Conservation (phyloP, 2,113 vertebrate genomes). For the Phylloscopus whistleri region DNA sequence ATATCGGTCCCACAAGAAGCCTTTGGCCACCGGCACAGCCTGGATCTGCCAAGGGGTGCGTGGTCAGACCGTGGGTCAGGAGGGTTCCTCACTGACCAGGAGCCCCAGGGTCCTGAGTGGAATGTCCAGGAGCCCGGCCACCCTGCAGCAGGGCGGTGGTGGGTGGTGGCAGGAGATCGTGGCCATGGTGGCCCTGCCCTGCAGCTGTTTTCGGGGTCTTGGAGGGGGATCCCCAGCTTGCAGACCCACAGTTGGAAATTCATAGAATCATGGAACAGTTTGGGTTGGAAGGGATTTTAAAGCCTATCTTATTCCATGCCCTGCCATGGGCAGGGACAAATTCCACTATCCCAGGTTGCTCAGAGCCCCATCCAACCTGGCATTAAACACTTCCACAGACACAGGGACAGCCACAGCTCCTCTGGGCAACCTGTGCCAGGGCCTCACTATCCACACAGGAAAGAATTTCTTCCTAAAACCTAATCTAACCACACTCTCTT, state of each 20-base stretch:
- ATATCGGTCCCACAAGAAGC: neutral
- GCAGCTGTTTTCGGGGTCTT: too few relatives aligned
- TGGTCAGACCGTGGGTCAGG: neutral
- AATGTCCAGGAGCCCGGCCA: rapidly evolving
- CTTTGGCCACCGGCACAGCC: rapidly evolving
- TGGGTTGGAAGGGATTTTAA: neutral
- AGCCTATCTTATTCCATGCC: neutral
- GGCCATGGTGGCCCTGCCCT: neutral
- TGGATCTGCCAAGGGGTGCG: rapidly evolving
- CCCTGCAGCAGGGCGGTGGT: neutral
- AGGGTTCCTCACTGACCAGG: neutral
- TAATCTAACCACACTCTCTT: neutral
- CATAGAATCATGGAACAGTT: neutral
- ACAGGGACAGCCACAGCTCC: neutral
- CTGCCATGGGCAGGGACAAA: too few relatives aligned
- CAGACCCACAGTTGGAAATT: neutral
- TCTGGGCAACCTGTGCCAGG: neutral
- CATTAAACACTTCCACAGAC: neutral
- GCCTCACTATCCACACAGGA: rapidly evolving
- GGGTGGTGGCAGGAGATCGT: neutral
- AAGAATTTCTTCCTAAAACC: neutral
- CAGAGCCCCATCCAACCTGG: neutral
- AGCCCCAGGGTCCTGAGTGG: neutral
- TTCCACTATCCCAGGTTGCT: neutral
- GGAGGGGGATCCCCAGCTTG: neutral